Percentiles rank a stretch among this genome's conserved stretches.
Evolutionary conservation across 2,113 vertebrate genomes (phyloP).

Genomic region (Monopterus albus): DNA sequence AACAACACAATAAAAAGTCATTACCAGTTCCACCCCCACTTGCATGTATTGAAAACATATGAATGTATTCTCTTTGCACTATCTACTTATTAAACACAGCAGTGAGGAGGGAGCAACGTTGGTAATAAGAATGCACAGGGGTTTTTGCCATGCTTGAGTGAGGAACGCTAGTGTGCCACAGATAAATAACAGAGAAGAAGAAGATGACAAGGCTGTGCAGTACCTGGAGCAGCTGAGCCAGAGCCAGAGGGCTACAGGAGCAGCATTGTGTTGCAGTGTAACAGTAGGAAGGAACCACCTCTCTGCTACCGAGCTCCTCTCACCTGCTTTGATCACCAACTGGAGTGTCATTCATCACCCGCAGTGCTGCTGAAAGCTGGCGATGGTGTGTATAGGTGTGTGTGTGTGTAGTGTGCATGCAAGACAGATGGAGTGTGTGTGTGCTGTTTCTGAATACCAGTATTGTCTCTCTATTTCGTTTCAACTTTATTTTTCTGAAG

Average conservation of each 20-base stretch:
- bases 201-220: conserved; percentile 46
- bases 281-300: conserved; percentile 52
- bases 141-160: conserved; percentile 21
- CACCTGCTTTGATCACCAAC: conserved; percentile 78
- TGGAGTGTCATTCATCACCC: conserved; percentile 77
- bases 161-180: conserved; percentile 17
- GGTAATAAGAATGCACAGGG: conserved; percentile 31
- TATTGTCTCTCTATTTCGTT: conserved; percentile 43
- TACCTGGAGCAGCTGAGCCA: conserved; percentile 49
- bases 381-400: conserved; percentile 7
- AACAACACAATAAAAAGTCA: conserved; percentile 58
- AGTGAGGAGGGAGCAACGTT: conserved; percentile 13
- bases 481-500: conserved; percentile 24
- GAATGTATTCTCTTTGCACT: conserved; percentile 49
- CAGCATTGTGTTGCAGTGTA: conserved; percentile 48
- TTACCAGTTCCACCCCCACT: conserved; percentile 50
- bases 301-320: conserved; percentile 56
- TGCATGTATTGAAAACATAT: conserved; percentile 55
- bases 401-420: not conserved
- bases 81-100: conserved; percentile 50
- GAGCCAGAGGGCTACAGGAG: conserved; percentile 53
- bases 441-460: conserved; percentile 23
- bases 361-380: conserved; percentile 64
- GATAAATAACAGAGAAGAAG: conserved; percentile 58
- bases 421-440: not conserved